Evolutionary conservation across 2,888 invertebrate genomes (phyloP), one percentile per base, ranked within the genome.

Genomic region (Eristalinus aeneus): DNA sequence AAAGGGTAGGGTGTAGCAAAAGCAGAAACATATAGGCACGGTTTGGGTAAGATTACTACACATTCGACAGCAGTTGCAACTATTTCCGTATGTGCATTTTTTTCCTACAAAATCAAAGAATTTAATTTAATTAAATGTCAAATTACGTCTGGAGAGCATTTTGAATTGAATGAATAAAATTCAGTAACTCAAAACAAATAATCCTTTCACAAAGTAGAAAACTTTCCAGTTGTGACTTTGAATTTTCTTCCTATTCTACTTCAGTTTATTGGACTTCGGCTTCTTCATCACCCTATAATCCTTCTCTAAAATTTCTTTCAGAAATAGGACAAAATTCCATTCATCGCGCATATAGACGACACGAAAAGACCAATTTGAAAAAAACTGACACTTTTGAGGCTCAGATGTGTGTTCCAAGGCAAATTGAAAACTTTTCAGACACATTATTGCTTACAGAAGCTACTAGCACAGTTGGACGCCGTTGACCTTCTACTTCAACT

Each of bases 391-490:
- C 82, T 78, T 74, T 73, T 71, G 69, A 86, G 86, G 82, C 86
- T 77, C 86, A 86, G 86, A 86, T 86, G 86, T 86, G 86, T 86
- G 76, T 85, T 85, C 77, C 74, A 86, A 86, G 71, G 77, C 82
- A 86, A 86, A 86, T 86, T 86, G 86, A 86, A 86, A 86, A 86
- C 86, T 86, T 86, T 86, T 74, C 86, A 86, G 86, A 86, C 86
- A 86, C 86, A 82, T 86, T 86, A 86, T 86, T 86, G 86, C 86
- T 81, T 82, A 86, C 86, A 82, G 86, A 86, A 86, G 86, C 82
- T 86, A 60, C 82, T 82, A 12, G 22, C 23, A 11, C 56, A 23
- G 22, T 23, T 20, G 58, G 61, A 36, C 60, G 73, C 63, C 75
- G 56, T 75, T 85, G 75, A 85, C 84, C 84, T 20, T 67, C 68